Base-by-base conservation (phyloP, 2,797 vertebrate genomes). In the Eulemur albifrons region DNA sequence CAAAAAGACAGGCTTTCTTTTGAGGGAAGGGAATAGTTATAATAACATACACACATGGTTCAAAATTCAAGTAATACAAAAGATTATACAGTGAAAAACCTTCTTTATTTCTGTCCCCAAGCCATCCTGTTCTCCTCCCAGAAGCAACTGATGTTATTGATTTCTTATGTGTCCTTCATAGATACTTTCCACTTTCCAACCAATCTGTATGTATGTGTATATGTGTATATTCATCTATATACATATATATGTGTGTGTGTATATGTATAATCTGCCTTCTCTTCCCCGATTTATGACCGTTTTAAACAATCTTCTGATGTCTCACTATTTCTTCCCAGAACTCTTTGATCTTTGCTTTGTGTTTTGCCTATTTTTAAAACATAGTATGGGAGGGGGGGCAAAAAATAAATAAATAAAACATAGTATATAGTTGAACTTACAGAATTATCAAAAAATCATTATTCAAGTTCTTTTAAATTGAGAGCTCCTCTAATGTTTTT, bases 341-440 rank as follows among this genome's bases (percentile, higher is more conserved):
- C 21, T 79, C 83, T 83, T 43, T 5, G 43, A 72, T 83, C 48
- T 96, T 84, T 90, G 61, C 18, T 90, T 90, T 88, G 63, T 76
- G 30, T 73, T 88, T 95, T 87, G 13, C 70, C 81, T 86, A 17
- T 61, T 83, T 93, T 87, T 40, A 77, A 95, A 91, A 73, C 54
- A 23, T 35, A 63, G 12, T 79, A 17, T 79, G 59, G 43, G 43
- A 9, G 43, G 43, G 43, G 35, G 35, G 43, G 43, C 43, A 43
- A 43, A 43, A 43, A 43, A 43, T 43, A 43, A 43, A 43, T 43
- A 43, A 43, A 43, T 40, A 77, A 95, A 91, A 73, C 54, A 23
- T 43, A 70, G 12, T 79, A 17, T 79, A 67, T 80, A 79, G 15
- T 32, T 85, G 50, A 79, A 54, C 15, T 79, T 80, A 88, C 1